Conservation (phyloP, 2,888 invertebrate species). For the Mycalesis mineus region DNA sequence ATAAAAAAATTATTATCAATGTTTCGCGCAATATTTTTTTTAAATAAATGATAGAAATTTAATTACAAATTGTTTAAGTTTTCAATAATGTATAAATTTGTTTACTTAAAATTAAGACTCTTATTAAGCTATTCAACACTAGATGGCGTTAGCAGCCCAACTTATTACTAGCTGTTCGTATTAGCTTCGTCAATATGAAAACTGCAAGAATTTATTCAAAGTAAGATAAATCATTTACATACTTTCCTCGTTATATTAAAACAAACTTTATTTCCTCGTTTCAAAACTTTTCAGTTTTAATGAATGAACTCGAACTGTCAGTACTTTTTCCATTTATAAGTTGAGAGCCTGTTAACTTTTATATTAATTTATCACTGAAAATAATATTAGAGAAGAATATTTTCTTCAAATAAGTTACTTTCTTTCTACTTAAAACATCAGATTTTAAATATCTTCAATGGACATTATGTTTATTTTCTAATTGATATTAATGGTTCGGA, state of each 20-base stretch:
- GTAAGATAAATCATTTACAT: constrained; percentile 34
- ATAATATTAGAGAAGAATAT: neutral
- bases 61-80: no score
- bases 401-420: no score
- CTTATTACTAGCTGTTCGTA: neutral
- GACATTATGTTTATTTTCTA: no score
- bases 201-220: constrained; percentile 25
- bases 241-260: constrained; percentile 49
- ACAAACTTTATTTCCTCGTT: constrained; percentile 39
- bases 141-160: constrained; percentile 53
- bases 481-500: no score
- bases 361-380: constrained; percentile 25
- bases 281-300: constrained; percentile 62
- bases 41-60: no score
- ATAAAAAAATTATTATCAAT: no score
- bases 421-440: no score
- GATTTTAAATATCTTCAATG: no score
- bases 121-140: constrained; percentile 36
- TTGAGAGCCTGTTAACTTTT: constrained; percentile 54
- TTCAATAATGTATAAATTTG: no score
- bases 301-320: constrained; percentile 63
- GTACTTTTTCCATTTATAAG: constrained; percentile 69
- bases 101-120: no score
- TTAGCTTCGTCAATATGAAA: constrained; percentile 10
- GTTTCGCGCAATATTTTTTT: no score